Base-by-base conservation (phyloP, 2,797 vertebrate genomes). In the Eremophila alpestris region DNA sequence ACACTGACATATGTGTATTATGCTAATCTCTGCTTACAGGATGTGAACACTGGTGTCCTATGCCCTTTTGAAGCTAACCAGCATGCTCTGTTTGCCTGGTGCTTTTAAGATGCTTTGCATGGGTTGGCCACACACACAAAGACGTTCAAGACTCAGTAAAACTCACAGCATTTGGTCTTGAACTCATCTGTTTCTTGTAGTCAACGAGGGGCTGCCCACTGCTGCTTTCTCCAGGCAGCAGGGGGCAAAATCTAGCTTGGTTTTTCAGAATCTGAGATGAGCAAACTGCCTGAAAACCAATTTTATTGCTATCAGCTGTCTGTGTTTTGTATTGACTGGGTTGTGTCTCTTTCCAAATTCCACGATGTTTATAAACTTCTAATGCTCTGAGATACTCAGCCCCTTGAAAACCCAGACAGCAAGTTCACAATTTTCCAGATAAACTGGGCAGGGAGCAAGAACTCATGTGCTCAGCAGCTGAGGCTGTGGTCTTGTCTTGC, bases 401-500 rank as follows among this genome's bases (percentile, higher is more conserved):
- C 32, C 5, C 5, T 54, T 75, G 49, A 26, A 74, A 92, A 92
- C 9, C 3, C 27, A 23, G 40, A 32, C 4, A 20, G 23, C 27
- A 55, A 30, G 12, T 45, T 83, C 30, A 36, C 32, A 10, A 1
- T 60, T 77, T 64, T 62, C 27, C 34, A 32, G 43, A 8, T 58
- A 24, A 85, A 45, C 6, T 69, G 67, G 13, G 15, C 36, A 83
- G 48, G 51, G 27, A 54, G 13, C 58, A 84, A 75, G 81, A 70
- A 5, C 38, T 64, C 15, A 22, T 54, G 5, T 36, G 18, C 83
- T 74, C 81, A 81, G 55, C n/a, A 80, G 34, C 38, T 85, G 77
- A 94, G 52, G 38, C 27, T 69, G 52, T 82, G 55, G 7, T 93
- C 58, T 86, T 97, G 26, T 95, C 81, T 97, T 96, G 41, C 94